phyloP scores from a whole-genome alignment of 2,113 vertebrate species.

The Zosterops pallidus region DNA sequence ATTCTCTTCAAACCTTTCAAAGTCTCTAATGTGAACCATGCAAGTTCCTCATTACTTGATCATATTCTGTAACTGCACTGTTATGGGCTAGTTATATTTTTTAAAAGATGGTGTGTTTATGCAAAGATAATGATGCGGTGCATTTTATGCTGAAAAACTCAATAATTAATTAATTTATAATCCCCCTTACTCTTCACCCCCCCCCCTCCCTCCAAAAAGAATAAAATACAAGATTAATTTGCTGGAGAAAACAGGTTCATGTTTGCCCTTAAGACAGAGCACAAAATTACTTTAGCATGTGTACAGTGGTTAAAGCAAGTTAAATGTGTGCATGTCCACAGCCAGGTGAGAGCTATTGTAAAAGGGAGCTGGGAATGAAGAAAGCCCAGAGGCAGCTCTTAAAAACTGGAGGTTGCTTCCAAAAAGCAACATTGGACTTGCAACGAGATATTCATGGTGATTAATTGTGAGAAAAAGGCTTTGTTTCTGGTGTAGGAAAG shows the following conservation, averaged over 20 bases:
- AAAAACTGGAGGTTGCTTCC: background rate
- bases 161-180: conserved; percentile 77
- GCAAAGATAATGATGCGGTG: conserved; percentile 75
- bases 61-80: conserved; percentile 54
- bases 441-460: background rate
- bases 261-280: conserved; percentile 72
- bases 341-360: conserved; percentile 54
- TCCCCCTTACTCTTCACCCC: background rate
- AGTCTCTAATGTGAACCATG: conserved; percentile 79
- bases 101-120: conserved; percentile 76
- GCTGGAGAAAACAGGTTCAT: conserved; percentile 71
- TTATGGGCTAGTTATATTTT: conserved; percentile 69
- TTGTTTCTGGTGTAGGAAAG: background rate
- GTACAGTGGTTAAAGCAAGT: background rate
- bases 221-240: conserved; percentile 71
- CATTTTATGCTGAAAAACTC: conserved; percentile 69
- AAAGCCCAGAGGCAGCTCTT: background rate
- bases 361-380: background rate
- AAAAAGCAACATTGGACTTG: background rate
- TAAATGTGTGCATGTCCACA: conserved; percentile 35
- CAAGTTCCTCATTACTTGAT: conserved; percentile 66
- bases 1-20: conserved; percentile 74
- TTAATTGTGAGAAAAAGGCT: background rate
- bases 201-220: background rate
- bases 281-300: conserved; percentile 69